phyloP scores from a whole-genome alignment of 1,140 invertebrate genomes.

The Triops longicaudatus region DNA sequence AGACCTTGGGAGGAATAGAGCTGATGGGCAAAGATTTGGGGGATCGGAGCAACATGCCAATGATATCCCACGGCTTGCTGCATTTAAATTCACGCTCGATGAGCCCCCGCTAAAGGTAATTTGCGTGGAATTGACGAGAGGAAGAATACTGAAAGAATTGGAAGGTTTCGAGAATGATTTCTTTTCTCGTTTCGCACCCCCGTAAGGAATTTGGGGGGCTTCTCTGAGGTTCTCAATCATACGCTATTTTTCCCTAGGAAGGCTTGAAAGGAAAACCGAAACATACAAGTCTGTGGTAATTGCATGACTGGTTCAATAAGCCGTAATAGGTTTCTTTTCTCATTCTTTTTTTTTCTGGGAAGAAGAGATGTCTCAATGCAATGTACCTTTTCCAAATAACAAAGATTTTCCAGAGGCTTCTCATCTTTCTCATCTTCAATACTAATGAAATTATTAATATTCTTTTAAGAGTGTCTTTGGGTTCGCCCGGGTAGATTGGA shows the following conservation, averaged over 20 bases:
- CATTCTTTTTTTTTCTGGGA: not conserved
- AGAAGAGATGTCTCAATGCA: not conserved
- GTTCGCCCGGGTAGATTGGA: not conserved
- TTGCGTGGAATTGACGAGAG: not conserved
- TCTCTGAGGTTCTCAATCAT: not conserved
- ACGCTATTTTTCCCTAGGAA: not conserved
- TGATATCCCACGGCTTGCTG: not conserved
- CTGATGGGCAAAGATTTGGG: not conserved
- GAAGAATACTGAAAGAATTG: not conserved
- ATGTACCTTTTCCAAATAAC: not conserved
- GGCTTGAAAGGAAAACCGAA: not conserved
- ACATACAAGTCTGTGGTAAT: not conserved
- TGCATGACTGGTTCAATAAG: not conserved
- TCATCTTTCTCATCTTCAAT: not conserved
- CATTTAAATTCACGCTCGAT: not conserved
- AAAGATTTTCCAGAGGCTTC: not conserved
- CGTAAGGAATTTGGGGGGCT: not conserved
- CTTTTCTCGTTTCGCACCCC: not conserved
- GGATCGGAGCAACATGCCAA: not conserved
- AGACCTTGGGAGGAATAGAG: not conserved
- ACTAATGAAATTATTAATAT: not conserved
- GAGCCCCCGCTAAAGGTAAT: not conserved
- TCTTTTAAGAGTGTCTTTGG: not conserved
- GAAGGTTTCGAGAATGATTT: not conserved
- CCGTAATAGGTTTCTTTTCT: constrained; percentile 2